Evolutionary conservation across 2,797 vertebrate species (phyloP).

Genomic region (Microchirus variegatus): DNA sequence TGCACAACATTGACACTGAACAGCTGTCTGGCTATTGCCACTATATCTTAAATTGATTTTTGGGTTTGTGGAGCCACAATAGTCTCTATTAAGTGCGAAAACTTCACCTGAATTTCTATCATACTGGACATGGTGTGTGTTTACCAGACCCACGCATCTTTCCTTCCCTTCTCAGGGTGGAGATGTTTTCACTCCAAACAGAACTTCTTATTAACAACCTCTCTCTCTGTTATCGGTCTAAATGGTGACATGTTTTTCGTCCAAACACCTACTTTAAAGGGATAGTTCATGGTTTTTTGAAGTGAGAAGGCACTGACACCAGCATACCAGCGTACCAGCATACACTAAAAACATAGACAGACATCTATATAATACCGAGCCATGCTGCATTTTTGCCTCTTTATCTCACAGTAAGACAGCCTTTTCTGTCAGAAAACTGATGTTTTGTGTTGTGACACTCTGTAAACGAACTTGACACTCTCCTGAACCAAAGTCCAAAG

Average conservation of each 20-base stretch:
- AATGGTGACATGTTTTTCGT: constrained; percentile 20
- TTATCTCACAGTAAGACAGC: too few species aligned
- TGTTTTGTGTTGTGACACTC: too few species aligned
- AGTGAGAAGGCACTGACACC: background rate
- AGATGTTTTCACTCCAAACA: constrained; percentile 7
- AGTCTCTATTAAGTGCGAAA: too few species aligned
- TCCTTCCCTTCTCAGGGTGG: background rate
- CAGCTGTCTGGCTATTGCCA: too few species aligned
- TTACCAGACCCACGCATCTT: background rate
- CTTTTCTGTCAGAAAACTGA: too few species aligned
- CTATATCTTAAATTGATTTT: too few species aligned
- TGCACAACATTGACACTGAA: too few species aligned
- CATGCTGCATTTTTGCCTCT: too few species aligned
- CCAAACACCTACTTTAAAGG: constrained; percentile 13
- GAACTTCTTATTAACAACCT: background rate
- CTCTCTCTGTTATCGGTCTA: constrained; percentile 1
- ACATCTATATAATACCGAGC: too few species aligned
- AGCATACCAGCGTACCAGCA: background rate
- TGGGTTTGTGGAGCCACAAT: too few species aligned
- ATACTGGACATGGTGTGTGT: background rate
- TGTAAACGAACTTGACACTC: too few species aligned
- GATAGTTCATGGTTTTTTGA: background rate
- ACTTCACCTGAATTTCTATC: background rate
- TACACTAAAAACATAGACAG: background rate
- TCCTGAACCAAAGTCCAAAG: too few species aligned